phyloP scores from a whole-genome alignment of 2,888 invertebrate species.

The Ornithoptera priamus region DNA sequence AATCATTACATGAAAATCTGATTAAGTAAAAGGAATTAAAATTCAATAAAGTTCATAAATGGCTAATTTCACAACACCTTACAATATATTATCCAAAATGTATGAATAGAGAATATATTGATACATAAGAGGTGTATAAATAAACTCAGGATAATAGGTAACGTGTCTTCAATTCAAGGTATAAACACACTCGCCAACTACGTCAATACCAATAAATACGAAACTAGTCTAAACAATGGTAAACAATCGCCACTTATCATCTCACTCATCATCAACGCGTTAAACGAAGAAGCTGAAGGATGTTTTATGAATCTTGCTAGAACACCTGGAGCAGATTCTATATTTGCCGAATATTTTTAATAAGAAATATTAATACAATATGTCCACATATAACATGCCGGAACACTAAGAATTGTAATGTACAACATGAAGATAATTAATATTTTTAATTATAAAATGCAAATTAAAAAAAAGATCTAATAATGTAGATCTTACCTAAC shows the following conservation, averaged over 20 bases:
- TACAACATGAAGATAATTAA: neutral
- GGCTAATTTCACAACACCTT: no score
- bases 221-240: slow-evolving; percentile 27
- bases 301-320: neutral
- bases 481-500: slow-evolving; percentile 63
- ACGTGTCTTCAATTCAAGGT: slow-evolving; percentile 4
- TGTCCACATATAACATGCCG: no score
- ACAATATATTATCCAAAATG: no score
- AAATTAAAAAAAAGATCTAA: neutral
- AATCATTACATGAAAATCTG: no score
- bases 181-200: slow-evolving; percentile 24
- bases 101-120: no score
- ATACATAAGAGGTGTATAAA: neutral
- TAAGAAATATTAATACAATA: no score
- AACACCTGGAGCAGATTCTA: slow-evolving; percentile 5
- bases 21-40: no score
- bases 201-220: slow-evolving; percentile 20
- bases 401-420: neutral
- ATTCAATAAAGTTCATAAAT: no score
- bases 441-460: neutral
- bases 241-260: slow-evolving; percentile 22
- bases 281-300: slow-evolving; percentile 15
- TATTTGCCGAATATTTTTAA: neutral
- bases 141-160: neutral
- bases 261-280: slow-evolving; percentile 23